These are phyloP conservation scores for Lingula anatina DNA, from an alignment of 2,888 invertebrate genomes.

Conservation along the genomic window DNA sequence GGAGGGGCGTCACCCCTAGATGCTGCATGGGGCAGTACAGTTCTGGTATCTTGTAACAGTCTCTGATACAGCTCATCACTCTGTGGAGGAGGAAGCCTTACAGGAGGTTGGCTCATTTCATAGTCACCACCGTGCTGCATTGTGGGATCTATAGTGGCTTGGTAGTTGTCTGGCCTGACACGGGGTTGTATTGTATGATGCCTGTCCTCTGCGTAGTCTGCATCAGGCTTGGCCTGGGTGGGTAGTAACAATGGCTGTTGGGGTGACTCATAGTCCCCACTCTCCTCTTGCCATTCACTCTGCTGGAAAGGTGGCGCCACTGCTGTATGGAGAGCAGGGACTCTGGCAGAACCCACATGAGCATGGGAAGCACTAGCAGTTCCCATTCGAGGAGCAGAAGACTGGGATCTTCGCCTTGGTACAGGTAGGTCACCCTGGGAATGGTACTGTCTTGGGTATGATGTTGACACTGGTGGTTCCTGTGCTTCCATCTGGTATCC, in stretches of 20 bases:
- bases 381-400: background rate
- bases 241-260: background rate
- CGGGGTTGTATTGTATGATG: background rate
- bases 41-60: slow-evolving; percentile 26
- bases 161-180: too few species aligned
- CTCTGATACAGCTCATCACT: slow-evolving; percentile 31
- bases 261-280: too few species aligned
- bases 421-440: background rate
- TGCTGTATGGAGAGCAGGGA: too few species aligned
- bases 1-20: too few species aligned
- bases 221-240: background rate
- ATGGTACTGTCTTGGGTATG: background rate
- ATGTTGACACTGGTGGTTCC: background rate
- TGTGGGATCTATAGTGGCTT: slow-evolving; percentile 15
- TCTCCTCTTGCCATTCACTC: too few species aligned
- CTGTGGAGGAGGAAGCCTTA: slow-evolving; percentile 12
- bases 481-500: background rate
- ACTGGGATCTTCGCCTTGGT: background rate
- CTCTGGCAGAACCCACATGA: background rate
- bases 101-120: slow-evolving; percentile 10
- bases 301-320: too few species aligned
- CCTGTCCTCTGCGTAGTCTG: background rate
- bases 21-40: too few species aligned
- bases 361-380: background rate
- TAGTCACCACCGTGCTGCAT: slow-evolving; percentile 17